These are phyloP conservation scores for Eupithecia vulgata DNA, from an alignment of 2,888 invertebrate species.

Conservation along the genomic window DNA sequence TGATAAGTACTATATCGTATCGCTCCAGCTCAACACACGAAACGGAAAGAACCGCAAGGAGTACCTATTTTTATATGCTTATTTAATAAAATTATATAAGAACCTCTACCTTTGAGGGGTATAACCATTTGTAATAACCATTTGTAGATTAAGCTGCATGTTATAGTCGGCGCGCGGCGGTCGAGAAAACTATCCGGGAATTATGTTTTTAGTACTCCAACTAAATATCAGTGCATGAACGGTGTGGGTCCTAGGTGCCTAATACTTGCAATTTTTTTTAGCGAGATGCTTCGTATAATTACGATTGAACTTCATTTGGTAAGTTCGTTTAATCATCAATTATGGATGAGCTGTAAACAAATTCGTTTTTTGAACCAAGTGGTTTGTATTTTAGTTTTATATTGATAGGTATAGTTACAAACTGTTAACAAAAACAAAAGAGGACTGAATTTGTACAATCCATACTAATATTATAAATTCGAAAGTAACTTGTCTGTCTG, in stretches of 20 bases:
- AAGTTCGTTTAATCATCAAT: too few relatives aligned
- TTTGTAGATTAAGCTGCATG: background rate
- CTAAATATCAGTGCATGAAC: too few relatives aligned
- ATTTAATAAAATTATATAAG: background rate
- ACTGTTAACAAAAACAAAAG: background rate
- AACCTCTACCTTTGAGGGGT: constrained; percentile 2
- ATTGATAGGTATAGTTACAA: background rate
- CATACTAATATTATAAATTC: too few relatives aligned
- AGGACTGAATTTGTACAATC: too few relatives aligned
- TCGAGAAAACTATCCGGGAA: too few relatives aligned
- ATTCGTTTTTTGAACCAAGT: background rate
- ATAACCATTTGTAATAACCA: constrained; percentile 5
- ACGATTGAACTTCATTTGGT: too few relatives aligned
- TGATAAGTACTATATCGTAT: background rate
- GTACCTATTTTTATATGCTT: background rate
- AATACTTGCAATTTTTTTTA: too few relatives aligned
- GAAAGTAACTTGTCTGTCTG: too few relatives aligned
- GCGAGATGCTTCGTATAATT: too few relatives aligned
- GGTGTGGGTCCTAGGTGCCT: too few relatives aligned
- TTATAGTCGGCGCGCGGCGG: background rate
- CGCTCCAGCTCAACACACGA: background rate
- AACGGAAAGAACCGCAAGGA: background rate
- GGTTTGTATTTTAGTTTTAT: background rate
- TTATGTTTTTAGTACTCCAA: too few relatives aligned
- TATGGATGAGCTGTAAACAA: background rate